A percentile compares a stretch with the other conserved stretches of the same genome.
phyloP scores from a whole-genome alignment of 2,797 vertebrate species.

The Acipenser oxyrinchus region DNA sequence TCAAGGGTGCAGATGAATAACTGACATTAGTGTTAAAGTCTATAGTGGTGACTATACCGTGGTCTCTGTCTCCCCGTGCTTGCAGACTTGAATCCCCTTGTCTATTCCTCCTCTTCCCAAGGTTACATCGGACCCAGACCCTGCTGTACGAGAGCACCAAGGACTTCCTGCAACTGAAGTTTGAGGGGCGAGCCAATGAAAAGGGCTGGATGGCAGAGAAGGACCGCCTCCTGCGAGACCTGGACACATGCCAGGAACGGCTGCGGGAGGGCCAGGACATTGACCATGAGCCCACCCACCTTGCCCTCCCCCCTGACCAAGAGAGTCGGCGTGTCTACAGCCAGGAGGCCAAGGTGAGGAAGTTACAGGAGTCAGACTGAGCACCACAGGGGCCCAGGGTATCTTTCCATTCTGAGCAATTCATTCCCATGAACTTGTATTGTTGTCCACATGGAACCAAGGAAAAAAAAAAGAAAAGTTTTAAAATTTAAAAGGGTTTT shows the following conservation, averaged over 20 bases:
- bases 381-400: too few species aligned
- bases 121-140: slow-evolving; percentile 77
- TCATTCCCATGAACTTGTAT: too few species aligned
- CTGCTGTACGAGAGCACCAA: slow-evolving; percentile 83
- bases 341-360: slow-evolving; percentile 70
- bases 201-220: slow-evolving; percentile 90
- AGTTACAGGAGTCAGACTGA: too few species aligned
- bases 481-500: too few species aligned
- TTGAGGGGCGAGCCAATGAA: slow-evolving; percentile 70
- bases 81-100: neutral
- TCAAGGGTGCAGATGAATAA: too few species aligned
- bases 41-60: too few species aligned
- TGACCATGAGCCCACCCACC: slow-evolving; percentile 16
- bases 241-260: slow-evolving; percentile 61
- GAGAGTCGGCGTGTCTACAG: slow-evolving; percentile 47
- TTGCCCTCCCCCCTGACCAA: slow-evolving; percentile 22
- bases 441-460: too few species aligned
- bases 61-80: neutral
- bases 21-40: too few species aligned
- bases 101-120: slow-evolving; percentile 32
- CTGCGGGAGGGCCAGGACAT: slow-evolving; percentile 32
- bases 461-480: too few species aligned
- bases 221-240: slow-evolving; percentile 69
- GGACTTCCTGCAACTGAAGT: slow-evolving; percentile 84
- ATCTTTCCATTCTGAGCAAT: too few species aligned